Percentiles rank a stretch among this genome's conserved stretches.
Conservation (phyloP, 1,140 invertebrate species). For the Pomacea maculata region DNA sequence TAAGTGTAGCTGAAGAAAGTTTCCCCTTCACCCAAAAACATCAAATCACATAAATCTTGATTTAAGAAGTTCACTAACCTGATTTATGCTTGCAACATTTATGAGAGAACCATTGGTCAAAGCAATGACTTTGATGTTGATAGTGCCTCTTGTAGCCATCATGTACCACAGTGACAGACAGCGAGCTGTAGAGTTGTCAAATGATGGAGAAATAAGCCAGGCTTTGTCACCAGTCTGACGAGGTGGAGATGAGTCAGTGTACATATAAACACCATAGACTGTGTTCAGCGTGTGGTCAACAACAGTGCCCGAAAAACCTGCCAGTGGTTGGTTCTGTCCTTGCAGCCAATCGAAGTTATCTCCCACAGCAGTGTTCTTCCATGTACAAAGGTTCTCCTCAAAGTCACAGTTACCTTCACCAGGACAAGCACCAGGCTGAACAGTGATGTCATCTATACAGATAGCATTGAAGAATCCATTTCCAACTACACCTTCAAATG, state of each 20-base stretch:
- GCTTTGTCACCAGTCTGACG: conserved; percentile 48
- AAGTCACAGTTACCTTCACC: conserved; percentile 54
- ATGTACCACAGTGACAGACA: conserved; percentile 75
- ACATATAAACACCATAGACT: conserved; percentile 56
- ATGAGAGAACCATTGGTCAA: too few relatives aligned
- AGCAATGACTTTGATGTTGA: conserved; percentile 77
- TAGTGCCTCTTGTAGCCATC: conserved; percentile 78
- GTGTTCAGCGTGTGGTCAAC: conserved; percentile 60
- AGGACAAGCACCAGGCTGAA: conserved; percentile 23
- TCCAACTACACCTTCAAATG: conserved; percentile 58
- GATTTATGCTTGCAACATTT: too few relatives aligned
- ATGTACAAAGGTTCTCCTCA: conserved; percentile 54
- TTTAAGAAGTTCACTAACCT: too few relatives aligned
- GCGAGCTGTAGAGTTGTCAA: conserved; percentile 39
- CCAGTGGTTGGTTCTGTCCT: conserved; percentile 35
- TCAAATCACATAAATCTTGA: too few relatives aligned
- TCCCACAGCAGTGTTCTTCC: conserved; percentile 43
- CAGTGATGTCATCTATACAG: conserved; percentile 52
- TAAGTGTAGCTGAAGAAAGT: too few relatives aligned
- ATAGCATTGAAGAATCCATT: conserved; percentile 41
- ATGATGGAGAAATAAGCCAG: conserved; percentile 42
- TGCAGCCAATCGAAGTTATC: conserved; percentile 59
- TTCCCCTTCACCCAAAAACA: too few relatives aligned
- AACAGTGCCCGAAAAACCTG: conserved; percentile 22
- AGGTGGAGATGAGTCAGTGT: conserved; percentile 56